Percentiles rank a stretch among this genome's conserved stretches.
Evolutionary conservation across 1,140 invertebrate species (phyloP).

Genomic region (Telenomus remus): DNA sequence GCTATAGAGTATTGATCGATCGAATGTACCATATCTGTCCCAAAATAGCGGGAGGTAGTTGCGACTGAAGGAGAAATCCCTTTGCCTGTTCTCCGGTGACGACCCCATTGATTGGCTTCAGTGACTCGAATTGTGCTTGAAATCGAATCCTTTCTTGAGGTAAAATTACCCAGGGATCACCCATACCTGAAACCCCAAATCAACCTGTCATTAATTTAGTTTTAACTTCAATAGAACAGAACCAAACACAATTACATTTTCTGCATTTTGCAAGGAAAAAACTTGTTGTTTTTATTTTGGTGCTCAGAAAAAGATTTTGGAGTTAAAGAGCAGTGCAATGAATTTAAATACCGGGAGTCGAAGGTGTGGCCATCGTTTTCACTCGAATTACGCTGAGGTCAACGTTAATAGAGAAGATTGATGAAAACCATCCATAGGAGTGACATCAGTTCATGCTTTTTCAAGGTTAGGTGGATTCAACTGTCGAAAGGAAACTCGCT

Average conservation of each 20-base stretch:
- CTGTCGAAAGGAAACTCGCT: neutral
- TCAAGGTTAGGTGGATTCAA: slow-evolving; percentile 38
- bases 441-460: slow-evolving; percentile 27
- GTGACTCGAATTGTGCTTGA: slow-evolving; percentile 91
- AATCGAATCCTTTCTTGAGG: slow-evolving; percentile 91
- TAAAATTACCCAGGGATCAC: slow-evolving; percentile 89
- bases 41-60: slow-evolving; percentile 89
- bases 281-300: too few relatives aligned
- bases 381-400: slow-evolving; percentile 8
- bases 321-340: too few relatives aligned
- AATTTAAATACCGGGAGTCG: slow-evolving; percentile 47
- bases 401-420: neutral
- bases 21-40: slow-evolving; percentile 92
- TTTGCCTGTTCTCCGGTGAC: slow-evolving; percentile 96
- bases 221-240: too few relatives aligned
- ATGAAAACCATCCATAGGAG: slow-evolving; percentile 14
- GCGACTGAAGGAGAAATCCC: slow-evolving; percentile 94
- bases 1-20: neutral
- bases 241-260: too few relatives aligned
- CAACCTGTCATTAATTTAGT: neutral
- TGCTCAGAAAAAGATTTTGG: too few relatives aligned
- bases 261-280: too few relatives aligned
- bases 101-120: slow-evolving; percentile 91
- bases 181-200: slow-evolving; percentile 71
- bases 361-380: slow-evolving; percentile 46